A percentile compares a stretch with the other conserved stretches of the same genome.
Evolutionary conservation across 2,113 vertebrate genomes (phyloP).

Genomic region (Balaenoptera acutorostrata): DNA sequence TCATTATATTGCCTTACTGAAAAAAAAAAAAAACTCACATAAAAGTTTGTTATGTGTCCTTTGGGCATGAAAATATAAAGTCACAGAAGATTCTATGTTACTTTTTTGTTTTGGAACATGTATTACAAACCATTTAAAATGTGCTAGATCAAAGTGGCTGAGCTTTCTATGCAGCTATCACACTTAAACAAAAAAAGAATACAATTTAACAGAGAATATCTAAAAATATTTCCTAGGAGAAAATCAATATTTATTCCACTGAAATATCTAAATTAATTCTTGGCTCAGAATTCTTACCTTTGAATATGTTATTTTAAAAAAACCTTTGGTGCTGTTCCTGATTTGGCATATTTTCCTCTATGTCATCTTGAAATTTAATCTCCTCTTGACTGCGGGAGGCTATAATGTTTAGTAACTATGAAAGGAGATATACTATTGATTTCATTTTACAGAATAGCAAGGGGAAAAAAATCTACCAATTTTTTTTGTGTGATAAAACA

Average conservation of each 20-base stretch:
- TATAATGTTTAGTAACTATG: conserved; percentile 12
- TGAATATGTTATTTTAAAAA: neutral
- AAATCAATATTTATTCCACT: conserved; percentile 12
- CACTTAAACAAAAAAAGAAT: conserved; percentile 50
- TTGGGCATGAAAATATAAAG: conserved; percentile 60
- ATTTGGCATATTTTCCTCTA: conserved; percentile 14
- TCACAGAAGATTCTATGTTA: conserved; percentile 45
- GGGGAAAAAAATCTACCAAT: neutral
- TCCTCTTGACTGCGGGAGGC: neutral
- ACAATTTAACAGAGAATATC: conserved; percentile 43
- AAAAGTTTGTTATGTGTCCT: conserved; percentile 58
- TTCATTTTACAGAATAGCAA: conserved; percentile 41
- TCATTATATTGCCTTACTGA: conserved; percentile 57
- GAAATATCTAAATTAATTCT: conserved; percentile 4
- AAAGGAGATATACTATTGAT: neutral
- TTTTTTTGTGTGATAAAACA: conserved; percentile 50
- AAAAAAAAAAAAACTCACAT: neutral
- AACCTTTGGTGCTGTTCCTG: neutral
- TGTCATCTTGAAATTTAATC: conserved; percentile 28
- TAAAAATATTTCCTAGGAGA: conserved; percentile 28
- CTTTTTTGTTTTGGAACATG: conserved; percentile 59
- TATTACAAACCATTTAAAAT: conserved; percentile 62
- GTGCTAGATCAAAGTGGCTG: neutral
- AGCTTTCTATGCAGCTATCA: conserved; percentile 34
- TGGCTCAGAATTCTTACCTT: conserved; percentile 37